These are phyloP conservation scores for Leucoptera coffeella DNA, from an alignment of 2,888 invertebrate genomes.

Conservation along the genomic window DNA sequence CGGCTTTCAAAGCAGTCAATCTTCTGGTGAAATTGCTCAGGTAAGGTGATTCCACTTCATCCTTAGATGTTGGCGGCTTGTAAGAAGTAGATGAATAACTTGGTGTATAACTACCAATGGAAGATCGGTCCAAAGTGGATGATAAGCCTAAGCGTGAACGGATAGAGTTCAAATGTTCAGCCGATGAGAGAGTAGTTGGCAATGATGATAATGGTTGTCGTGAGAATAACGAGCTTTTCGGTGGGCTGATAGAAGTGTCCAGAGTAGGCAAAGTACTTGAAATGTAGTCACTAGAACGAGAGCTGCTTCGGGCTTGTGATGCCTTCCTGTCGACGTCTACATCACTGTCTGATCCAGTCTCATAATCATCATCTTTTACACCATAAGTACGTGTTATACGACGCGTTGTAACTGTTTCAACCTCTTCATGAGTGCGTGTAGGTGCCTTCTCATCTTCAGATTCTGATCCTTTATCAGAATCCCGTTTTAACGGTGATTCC, in stretches of 20 bases:
- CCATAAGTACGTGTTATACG: slow-evolving; percentile 43
- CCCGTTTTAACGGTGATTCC: slow-evolving; percentile 32
- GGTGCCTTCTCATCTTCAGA: slow-evolving; percentile 35
- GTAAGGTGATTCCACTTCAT: slow-evolving; percentile 61
- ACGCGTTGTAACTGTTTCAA: slow-evolving; percentile 46
- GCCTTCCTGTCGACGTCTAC: slow-evolving; percentile 47
- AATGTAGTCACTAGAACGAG: slow-evolving; percentile 35
- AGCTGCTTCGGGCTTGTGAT: slow-evolving; percentile 24
- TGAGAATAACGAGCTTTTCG: slow-evolving; percentile 29
- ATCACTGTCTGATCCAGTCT: slow-evolving; percentile 68
- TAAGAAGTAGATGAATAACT: slow-evolving; percentile 21
- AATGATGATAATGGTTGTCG: slow-evolving; percentile 33
- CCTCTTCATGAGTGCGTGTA: slow-evolving; percentile 36
- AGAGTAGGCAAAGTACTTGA: slow-evolving; percentile 28
- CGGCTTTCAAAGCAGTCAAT: slow-evolving; percentile 40
- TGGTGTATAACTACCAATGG: slow-evolving; percentile 19
- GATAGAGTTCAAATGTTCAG: slow-evolving; percentile 53
- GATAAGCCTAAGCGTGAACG: slow-evolving; percentile 51
- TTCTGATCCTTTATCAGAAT: slow-evolving; percentile 32
- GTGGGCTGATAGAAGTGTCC: slow-evolving; percentile 24
- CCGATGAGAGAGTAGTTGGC: slow-evolving; percentile 23
- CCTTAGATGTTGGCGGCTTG: slow-evolving; percentile 29
- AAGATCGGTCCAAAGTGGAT: slow-evolving; percentile 28
- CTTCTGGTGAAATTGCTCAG: slow-evolving; percentile 65
- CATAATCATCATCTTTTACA: slow-evolving; percentile 52